Percentiles rank a stretch among this genome's conserved stretches.
phyloP scores from a whole-genome alignment of 2,113 vertebrate species.

The Mohoua ochrocephala region DNA sequence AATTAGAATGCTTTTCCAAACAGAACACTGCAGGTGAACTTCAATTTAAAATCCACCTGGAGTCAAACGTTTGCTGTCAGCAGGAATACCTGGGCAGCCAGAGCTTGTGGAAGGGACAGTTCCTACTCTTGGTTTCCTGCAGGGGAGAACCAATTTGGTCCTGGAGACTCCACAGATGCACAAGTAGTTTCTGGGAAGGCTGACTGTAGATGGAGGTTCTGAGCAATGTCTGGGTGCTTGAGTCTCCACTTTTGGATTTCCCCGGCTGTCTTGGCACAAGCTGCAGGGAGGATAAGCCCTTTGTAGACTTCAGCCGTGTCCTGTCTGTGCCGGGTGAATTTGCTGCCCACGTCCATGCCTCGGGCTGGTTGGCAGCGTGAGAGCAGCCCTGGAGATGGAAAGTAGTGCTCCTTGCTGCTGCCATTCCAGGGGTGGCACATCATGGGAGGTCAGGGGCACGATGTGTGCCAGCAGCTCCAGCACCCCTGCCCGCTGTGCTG shows the following conservation, averaged over 20 bases:
- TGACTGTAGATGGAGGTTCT: not conserved
- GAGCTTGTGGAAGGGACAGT: not conserved
- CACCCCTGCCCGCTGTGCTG: not conserved
- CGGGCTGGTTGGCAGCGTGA: accelerated
- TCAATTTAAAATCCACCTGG: not conserved
- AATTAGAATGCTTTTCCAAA: not conserved
- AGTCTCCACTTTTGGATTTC: not conserved
- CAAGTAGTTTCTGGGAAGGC: not conserved
- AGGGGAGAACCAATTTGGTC: not conserved
- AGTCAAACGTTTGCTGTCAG: not conserved
- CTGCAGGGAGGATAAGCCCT: not conserved
- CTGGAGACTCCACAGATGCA: not conserved
- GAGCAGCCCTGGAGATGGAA: not conserved
- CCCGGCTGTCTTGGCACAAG: not conserved
- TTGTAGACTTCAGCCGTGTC: not conserved
- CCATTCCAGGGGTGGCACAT: not conserved
- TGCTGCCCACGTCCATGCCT: not conserved
- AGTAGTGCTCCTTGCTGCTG: not conserved
- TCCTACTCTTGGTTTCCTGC: not conserved
- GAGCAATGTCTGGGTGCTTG: not conserved
- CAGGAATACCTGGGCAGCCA: not conserved
- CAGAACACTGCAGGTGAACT: not conserved
- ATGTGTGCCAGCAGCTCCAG: not conserved
- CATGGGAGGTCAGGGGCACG: accelerated
- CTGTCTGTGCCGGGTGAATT: not conserved